Percentiles rank a stretch among this genome's conserved stretches.
Conservation (phyloP, 2,888 invertebrate species). For the Drosophila dives region DNA sequence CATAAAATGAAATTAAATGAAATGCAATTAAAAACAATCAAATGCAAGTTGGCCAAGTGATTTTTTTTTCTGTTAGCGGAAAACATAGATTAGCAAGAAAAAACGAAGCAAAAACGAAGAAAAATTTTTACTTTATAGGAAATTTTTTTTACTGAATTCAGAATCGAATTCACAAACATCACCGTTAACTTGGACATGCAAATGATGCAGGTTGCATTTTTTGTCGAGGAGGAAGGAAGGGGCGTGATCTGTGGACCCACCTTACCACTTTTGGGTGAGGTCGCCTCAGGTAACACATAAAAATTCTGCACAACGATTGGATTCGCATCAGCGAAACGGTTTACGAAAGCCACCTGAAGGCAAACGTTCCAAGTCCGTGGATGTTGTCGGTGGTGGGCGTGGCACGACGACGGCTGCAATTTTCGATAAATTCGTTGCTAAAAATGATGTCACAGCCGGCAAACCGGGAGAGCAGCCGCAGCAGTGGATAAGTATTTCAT, state of each 20-base stretch:
- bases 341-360: conserved; percentile 63
- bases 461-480: conserved; percentile 5
- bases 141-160: conserved; percentile 19
- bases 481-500: conserved; percentile 71
- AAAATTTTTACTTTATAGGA: conserved; percentile 2
- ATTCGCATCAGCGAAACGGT: conserved; percentile 75
- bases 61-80: not conserved
- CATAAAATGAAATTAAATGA: conserved; percentile 65
- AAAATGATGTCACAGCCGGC: conserved; percentile 55
- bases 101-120: too few species aligned
- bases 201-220: conserved; percentile 45
- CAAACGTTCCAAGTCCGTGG: conserved; percentile 2
- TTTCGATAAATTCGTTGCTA: conserved; percentile 72
- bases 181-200: conserved; percentile 63
- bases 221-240: not conserved
- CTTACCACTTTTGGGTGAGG: not conserved
- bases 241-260: too few species aligned
- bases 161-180: conserved; percentile 25
- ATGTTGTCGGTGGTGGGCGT: conserved; percentile 19
- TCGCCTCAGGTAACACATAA: conserved; percentile 49
- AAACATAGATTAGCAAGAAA: conserved; percentile 49
- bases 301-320: conserved; percentile 69
- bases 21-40: conserved; percentile 76
- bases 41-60: conserved; percentile 47
- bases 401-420: conserved; percentile 63